These are phyloP conservation scores for Eleginops maclovinus DNA, from an alignment of 2,113 vertebrate genomes.

Conservation along the genomic window DNA sequence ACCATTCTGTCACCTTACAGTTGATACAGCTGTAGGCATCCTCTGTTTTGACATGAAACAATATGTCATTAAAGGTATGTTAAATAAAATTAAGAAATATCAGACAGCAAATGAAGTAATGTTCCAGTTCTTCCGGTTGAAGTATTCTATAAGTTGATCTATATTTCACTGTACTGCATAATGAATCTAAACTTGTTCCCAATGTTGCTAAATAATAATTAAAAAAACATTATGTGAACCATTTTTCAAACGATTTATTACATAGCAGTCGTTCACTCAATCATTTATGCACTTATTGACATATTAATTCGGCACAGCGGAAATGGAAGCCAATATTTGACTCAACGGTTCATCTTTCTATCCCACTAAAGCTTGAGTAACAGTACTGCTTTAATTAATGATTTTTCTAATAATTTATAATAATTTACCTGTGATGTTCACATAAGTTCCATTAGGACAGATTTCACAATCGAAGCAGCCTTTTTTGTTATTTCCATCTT, in stretches of 20 bases:
- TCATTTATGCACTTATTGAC: neutral
- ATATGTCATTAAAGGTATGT: neutral
- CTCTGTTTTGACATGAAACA: slow-evolving; percentile 60
- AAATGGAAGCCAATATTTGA: neutral
- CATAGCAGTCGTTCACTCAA: neutral
- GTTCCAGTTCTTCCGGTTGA: neutral
- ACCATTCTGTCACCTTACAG: slow-evolving; percentile 85
- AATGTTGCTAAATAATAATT: neutral
- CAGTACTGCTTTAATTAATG: neutral
- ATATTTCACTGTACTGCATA: no score
- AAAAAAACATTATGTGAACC: neutral
- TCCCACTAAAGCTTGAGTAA: neutral
- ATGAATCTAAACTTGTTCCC: neutral
- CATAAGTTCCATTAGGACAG: slow-evolving; percentile 83
- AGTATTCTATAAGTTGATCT: neutral
- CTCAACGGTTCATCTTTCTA: neutral
- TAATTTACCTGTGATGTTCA: slow-evolving; percentile 83
- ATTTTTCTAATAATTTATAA: neutral
- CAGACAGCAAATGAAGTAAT: neutral
- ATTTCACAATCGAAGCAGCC: slow-evolving; percentile 87
- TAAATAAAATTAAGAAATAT: neutral
- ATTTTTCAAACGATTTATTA: neutral
- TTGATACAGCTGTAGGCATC: slow-evolving; percentile 80
- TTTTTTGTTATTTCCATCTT: slow-evolving; percentile 55
- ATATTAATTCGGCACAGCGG: neutral